Base-by-base conservation (phyloP, 2,888 invertebrate species). In the Sclerodermus sp. region DNA sequence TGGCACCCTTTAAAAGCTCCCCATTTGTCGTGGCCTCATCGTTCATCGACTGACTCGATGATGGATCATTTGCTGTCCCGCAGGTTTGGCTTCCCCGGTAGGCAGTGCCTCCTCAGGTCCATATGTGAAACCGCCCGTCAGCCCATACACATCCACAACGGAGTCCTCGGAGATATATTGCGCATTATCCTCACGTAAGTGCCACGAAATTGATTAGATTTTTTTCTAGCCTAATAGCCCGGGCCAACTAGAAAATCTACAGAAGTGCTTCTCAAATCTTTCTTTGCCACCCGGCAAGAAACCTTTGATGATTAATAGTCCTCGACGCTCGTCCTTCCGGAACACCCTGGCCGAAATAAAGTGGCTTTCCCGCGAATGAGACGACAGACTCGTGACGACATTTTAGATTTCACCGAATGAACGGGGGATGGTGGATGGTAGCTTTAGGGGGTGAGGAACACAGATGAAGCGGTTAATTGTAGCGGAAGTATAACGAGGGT, bases 111-210 rank as follows among this genome's bases (percentile, higher is more conserved):
- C 12, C 64, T 77, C 47, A 66, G 74, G 58, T 66, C 70, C 23
- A 77, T 77, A 52, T 78, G 77, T 58, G 77, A 77, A 55, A 68
- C 71, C 8, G 57, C 70, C 12, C 63, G 57, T 12, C 56, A 60
- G 46, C 63, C 66, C 29, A 52, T 68, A 40, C 63, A 69, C 45
- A 48, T 48, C 43, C 65, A 70, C 58, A 70, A 74, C 53, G 75
- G 76, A 29, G 64, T 78, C 6, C 53, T 76, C 41, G 76, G 74
- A 37, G 73, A 76, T 58, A 45, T 77, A 23, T 48, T 76, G 51
- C 67, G 69, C 47, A 72, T 76, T 45, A 49, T 75, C 50, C 67
- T 79, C 49, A 71, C 67, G 75, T 74, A 60, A 72, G 73, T 72
- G 40, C 39, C 23, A 23, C 23, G 4, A 23, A 34, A 34, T 34